Evolutionary conservation across 1,140 invertebrate genomes (phyloP), one percentile per base, ranked within the genome.

Genomic region (Diuraphis noxia): DNA sequence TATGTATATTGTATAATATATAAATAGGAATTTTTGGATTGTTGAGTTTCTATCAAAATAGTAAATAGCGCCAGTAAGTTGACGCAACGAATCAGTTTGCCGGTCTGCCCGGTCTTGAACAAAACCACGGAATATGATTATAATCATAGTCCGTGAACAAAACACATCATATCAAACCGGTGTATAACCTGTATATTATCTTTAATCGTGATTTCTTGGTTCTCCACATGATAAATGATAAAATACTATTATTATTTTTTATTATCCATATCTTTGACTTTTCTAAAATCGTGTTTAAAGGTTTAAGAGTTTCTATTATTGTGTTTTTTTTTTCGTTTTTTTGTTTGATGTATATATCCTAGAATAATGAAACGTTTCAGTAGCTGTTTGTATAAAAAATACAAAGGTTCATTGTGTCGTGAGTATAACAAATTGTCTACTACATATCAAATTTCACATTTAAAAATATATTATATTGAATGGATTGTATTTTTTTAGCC

Each of bases 301-400:
- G 10, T n/a, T 10, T 25, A 8, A 9, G 9, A 63, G 56, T 63
- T 63, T n/a, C n/a, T 25, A 49, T 49, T 23, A 19, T 46, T 21
- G 0, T 63, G 56, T 63, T n/a, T 72, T 72, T 72, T 6, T 21
- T 9, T 25, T 56, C 13, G 0, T 43, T 49, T 23, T n/a, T 72
- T n/a, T n/a, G 13, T 72, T 72, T n/a, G 7, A 72, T 72, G 56
- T 34, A n/a, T 72, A 9, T 72, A n/a, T 72, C n/a, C 13, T 63
- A 40, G 8, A 46, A 43, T 23, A 52, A 91, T 91, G 89, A 91
- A 91, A 46, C 77, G 77, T 82, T 79, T 91, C 30, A 91, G 21
- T 91, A 40, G 10, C 3, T 49, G 43, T 38, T 36, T 91, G 5
- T 91, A 82, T 30, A 77, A 91, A 79, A 82, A 91, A 49, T 52